phyloP scores from a whole-genome alignment of 2,888 invertebrate genomes.

The Drosophila borborema region DNA sequence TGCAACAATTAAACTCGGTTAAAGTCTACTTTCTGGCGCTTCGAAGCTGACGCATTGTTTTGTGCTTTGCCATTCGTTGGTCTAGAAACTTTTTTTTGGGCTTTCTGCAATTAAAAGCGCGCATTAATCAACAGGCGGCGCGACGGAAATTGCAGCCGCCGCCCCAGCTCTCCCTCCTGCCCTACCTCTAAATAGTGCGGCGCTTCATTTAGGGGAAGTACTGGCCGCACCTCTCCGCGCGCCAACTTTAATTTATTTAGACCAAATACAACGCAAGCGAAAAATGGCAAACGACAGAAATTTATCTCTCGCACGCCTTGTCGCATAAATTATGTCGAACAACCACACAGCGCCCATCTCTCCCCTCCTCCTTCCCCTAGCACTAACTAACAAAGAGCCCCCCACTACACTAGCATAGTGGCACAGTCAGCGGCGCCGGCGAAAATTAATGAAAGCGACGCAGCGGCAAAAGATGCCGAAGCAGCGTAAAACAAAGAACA shows the following conservation, averaged over 20 bases:
- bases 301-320: constrained; percentile 76
- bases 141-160: constrained; percentile 27
- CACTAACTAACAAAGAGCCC: neutral
- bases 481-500: constrained; percentile 71
- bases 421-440: constrained; percentile 41
- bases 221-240: constrained; percentile 5
- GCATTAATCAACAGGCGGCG: constrained; percentile 75
- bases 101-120: constrained; percentile 67
- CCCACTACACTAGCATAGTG: constrained; percentile 10
- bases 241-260: constrained; percentile 77
- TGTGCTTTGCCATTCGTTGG: constrained; percentile 31
- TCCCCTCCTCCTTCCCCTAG: no score
- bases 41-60: constrained; percentile 34
- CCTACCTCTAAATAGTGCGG: constrained; percentile 34
- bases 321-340: constrained; percentile 78
- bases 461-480: constrained; percentile 66
- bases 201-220: constrained; percentile 24
- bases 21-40: constrained; percentile 34
- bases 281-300: constrained; percentile 78
- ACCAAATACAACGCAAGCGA: constrained; percentile 75
- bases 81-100: constrained; percentile 11
- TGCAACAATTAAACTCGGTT: constrained; percentile 4
- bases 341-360: constrained; percentile 3
- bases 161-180: neutral
- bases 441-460: constrained; percentile 74